Base-by-base conservation (phyloP, 1,140 invertebrate species). In the Camponotus pennsylvanicus region DNA sequence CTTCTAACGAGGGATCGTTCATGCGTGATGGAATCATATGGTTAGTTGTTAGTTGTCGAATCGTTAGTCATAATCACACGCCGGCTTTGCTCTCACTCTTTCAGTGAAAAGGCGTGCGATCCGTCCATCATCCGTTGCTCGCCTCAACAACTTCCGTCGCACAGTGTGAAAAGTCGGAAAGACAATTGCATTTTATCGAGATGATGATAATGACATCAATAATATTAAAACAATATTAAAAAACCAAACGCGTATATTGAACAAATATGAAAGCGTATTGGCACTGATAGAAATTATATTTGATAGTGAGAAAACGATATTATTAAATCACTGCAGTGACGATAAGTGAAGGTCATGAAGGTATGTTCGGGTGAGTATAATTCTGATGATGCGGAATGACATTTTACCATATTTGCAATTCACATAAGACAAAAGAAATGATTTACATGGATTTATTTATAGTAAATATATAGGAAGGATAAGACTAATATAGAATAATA, bases 81-180 rank as follows among this genome's bases (percentile, higher is more conserved):
- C 42, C 32, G n/a, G 0, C 37, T 34, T 7, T n/a, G 7, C 78
- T 49, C 37, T 75, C 21, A 63, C 40, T 52, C 8, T 27, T 13
- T 2, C 6, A 70, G 32, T 89, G 52, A 85, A 78, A 85, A 78
- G 8, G 5, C n/a, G 57, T 71, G 21, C 57, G 32, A n/a, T 49
- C 13, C 8, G n/a, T 71, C 69, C 8, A n/a, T 71, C 69, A 45
- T 45, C 11, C 42, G n/a, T 11, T 18, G 42, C n/a, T 83, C 55
- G 3, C 13, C 9, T 18, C 69, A 69, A 18, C 2, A 9, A 21
- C 21, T 45, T 45, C 42, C 37, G 27, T 40, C 37, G 37, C 37
- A 15, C 37, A 7, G 42, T 21, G 32, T 80, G 52, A 40, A 82
- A 73, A 82, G 79, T 80, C 15, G 49, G 42, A 59, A 59, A 64